These are phyloP conservation scores for Oreochromis mossambicus DNA, from an alignment of 2,797 vertebrate genomes.

Conservation along the genomic window DNA sequence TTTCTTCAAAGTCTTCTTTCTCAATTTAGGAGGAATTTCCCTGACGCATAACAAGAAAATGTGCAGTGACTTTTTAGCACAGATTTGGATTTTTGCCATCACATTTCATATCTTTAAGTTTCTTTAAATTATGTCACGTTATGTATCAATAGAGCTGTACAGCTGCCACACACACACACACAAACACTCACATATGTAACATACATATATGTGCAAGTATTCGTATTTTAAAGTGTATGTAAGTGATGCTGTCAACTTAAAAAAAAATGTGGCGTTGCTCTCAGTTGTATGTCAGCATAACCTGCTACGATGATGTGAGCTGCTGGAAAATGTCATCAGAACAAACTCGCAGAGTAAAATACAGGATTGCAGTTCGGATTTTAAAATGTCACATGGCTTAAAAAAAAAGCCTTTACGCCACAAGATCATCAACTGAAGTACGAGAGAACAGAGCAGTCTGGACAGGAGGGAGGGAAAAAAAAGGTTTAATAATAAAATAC, in stretches of 20 bases:
- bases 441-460: not conserved
- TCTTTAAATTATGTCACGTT: not conserved
- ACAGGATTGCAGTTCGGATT: not conserved
- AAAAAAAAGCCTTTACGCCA: not conserved
- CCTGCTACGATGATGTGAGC: not conserved
- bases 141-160: not conserved
- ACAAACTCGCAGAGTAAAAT: not conserved
- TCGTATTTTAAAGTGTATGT: not conserved
- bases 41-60: not conserved
- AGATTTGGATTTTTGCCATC: not conserved
- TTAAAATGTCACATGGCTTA: not conserved
- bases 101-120: not conserved
- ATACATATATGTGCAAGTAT: not conserved
- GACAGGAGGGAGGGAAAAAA: not conserved
- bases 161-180: not conserved
- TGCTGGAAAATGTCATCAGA: not conserved
- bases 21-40: not conserved
- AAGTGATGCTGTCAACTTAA: not conserved
- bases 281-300: not conserved
- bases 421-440: not conserved
- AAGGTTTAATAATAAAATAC: not conserved
- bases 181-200: not conserved
- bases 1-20: not conserved
- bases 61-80: not conserved
- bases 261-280: not conserved